These are phyloP conservation scores for Ceratoteleas bidentatus DNA, from an alignment of 1,140 invertebrate species.

Conservation along the genomic window DNA sequence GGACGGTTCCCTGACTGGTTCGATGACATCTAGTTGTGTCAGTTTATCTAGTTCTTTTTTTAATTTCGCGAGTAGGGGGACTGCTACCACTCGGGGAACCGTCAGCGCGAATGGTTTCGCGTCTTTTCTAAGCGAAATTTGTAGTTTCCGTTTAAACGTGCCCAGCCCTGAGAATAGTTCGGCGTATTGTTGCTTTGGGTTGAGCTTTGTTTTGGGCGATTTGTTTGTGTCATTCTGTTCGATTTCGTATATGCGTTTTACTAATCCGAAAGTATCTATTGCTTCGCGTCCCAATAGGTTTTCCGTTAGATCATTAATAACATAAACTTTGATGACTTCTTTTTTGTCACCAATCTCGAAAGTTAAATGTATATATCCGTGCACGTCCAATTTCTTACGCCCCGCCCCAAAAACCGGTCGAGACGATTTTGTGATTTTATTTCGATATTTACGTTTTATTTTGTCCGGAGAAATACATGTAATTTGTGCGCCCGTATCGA, in stretches of 20 bases:
- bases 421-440: not conserved
- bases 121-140: constrained; percentile 25
- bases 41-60: constrained; percentile 64
- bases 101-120: constrained; percentile 34
- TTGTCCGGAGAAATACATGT: not conserved
- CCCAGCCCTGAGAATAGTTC: constrained; percentile 23
- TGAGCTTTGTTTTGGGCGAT: no score
- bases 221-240: constrained; percentile 27
- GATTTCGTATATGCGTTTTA: not conserved
- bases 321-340: constrained; percentile 3
- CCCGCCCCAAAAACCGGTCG: not conserved
- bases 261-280: constrained; percentile 3
- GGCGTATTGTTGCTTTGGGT: no score
- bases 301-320: constrained; percentile 13
- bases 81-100: constrained; percentile 26
- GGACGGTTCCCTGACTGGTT: constrained; percentile 10
- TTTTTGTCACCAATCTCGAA: not conserved
- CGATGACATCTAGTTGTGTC: constrained; percentile 15
- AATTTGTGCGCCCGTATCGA: constrained; percentile 1
- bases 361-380: not conserved
- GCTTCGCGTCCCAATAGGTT: constrained; percentile 6
- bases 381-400: not conserved
- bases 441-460: not conserved
- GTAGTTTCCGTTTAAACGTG: constrained; percentile 11
- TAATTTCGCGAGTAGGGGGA: constrained; percentile 32